Evolutionary conservation across 92 coral and sea anemone species (phyloP), one percentile per base, ranked within the genome.

Genomic region (Virgularia gustaviana): DNA sequence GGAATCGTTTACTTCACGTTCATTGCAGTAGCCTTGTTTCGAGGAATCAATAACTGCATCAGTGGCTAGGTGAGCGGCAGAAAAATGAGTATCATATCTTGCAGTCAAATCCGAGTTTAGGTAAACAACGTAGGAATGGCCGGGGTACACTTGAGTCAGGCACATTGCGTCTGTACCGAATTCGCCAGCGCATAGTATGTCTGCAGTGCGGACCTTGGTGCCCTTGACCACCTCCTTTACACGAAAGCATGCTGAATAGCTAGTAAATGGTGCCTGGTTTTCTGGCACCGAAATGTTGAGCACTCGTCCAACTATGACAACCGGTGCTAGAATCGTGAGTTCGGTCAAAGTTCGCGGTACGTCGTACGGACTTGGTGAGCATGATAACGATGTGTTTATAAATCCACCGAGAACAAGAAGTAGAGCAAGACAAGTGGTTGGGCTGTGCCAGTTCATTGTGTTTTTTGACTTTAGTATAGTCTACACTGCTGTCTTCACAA

Each of bases 131-230:
- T 91, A 91, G 1, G 75, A 78, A 35, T 0, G 18, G 4, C 78
- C 79, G 6, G 77, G 78, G 41, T 32, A 78, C 11, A 86, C 97
- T 27, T 89, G 67, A 9, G 81, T 63, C 58, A 79, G 57, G 27
- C 97, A 91, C 60, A 89, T 34, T 1, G 83, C 73, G 19, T 89
- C 85, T n/a, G 85, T 61, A 1, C 97, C 97, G 59, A 89, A 91
- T 7, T 30, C 2, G 4, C 89, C 89, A 44, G 90, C 84, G 62
- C 97, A 89, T 12, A 91, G 57, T 49, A 41, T 81, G 30, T 44
- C 30, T 6, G 96, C 90, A 49, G 86, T 59, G 35, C 41, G 30
- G 22, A 49, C 39, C 20, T 57, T 29, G 9, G 78, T 58, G 6
- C 82, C 83, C 63, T 91, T 91, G 77, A 91, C 68, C 33, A 86